These are phyloP conservation scores for Drosophila repleta DNA, from an alignment of 1,140 invertebrate genomes.

Conservation along the genomic window DNA sequence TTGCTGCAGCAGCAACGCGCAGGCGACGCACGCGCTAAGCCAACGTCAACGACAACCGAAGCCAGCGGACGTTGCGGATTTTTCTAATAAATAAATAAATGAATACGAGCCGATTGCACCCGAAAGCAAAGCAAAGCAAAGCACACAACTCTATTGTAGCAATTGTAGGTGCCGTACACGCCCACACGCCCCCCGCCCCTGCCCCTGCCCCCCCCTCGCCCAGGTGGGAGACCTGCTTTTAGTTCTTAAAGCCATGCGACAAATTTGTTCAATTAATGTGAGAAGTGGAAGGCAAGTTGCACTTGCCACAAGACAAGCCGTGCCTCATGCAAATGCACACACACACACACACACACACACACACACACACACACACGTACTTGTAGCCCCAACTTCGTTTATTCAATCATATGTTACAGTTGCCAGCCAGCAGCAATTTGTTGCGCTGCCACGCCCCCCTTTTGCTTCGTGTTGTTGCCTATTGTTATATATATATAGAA, in stretches of 20 bases:
- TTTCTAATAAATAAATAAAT: conserved; percentile 64
- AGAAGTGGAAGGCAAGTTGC: conserved; percentile 22
- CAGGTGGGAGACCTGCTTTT: neutral
- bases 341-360: conserved; percentile 21
- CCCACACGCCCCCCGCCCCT: neutral
- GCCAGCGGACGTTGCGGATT: conserved; percentile 67
- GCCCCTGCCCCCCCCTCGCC: neutral
- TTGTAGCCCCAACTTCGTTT: conserved; percentile 23
- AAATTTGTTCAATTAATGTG: conserved; percentile 49
- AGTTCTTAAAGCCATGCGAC: conserved; percentile 19
- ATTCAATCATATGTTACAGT: conserved; percentile 35
- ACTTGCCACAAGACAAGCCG: conserved; percentile 33
- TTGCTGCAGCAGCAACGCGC: conserved; percentile 7
- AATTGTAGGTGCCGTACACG: neutral
- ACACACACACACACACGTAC: conserved; percentile 24
- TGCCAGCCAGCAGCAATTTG: conserved; percentile 34
- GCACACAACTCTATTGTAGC: neutral
- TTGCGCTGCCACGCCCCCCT: conserved; percentile 40
- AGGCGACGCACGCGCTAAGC: conserved; percentile 63
- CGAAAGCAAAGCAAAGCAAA: neutral
- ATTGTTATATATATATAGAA: conserved; percentile 66
- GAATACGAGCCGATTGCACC: conserved; percentile 4
- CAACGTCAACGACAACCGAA: conserved; percentile 17
- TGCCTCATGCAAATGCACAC: conserved; percentile 50
- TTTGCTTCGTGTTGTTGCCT: conserved; percentile 79